Evolutionary conservation across 2,797 vertebrate species (phyloP).

Genomic region (Macroramphosus scolopax): DNA sequence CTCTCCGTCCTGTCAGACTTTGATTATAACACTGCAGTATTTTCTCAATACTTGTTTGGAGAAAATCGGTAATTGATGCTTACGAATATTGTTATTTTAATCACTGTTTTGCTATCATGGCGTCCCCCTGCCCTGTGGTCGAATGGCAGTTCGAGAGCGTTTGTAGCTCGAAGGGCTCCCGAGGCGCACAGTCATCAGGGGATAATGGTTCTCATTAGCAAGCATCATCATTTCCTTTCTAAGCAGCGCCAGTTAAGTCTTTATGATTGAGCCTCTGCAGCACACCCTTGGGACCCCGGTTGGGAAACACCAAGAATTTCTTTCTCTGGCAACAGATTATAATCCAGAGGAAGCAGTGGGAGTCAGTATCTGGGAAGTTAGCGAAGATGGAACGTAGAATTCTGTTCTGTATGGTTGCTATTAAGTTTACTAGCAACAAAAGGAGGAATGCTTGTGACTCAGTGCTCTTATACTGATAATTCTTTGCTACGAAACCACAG

Average conservation of each 20-base stretch:
- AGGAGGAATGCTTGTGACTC: constrained; percentile 25
- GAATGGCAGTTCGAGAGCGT: constrained; percentile 58
- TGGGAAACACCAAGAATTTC: constrained; percentile 38
- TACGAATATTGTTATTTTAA: no score
- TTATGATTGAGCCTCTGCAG: constrained; percentile 59
- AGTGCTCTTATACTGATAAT: constrained; percentile 39
- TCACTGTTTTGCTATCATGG: no score
- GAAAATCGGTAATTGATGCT: no score
- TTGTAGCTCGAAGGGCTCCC: constrained; percentile 65
- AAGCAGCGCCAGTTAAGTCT: constrained; percentile 49
- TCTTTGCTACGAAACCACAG: constrained; percentile 30
- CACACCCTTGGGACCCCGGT: constrained; percentile 46
- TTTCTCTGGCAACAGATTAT: constrained; percentile 45
- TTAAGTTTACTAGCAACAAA: constrained; percentile 40
- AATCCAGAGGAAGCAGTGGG: constrained; percentile 42
- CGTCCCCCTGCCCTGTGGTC: constrained; percentile 51
- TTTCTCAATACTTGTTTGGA: no score
- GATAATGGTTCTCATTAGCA: constrained; percentile 68
- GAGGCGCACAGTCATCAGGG: constrained; percentile 56
- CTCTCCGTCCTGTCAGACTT: constrained; percentile 28
- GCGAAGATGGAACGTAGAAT: constrained; percentile 32
- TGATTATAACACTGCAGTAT: constrained; percentile 8
- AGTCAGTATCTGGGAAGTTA: constrained; percentile 30
- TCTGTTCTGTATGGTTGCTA: constrained; percentile 27
- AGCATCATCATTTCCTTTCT: constrained; percentile 68